Evolutionary conservation across 2,113 vertebrate species (phyloP).

Genomic region (Pelodiscus sinensis): DNA sequence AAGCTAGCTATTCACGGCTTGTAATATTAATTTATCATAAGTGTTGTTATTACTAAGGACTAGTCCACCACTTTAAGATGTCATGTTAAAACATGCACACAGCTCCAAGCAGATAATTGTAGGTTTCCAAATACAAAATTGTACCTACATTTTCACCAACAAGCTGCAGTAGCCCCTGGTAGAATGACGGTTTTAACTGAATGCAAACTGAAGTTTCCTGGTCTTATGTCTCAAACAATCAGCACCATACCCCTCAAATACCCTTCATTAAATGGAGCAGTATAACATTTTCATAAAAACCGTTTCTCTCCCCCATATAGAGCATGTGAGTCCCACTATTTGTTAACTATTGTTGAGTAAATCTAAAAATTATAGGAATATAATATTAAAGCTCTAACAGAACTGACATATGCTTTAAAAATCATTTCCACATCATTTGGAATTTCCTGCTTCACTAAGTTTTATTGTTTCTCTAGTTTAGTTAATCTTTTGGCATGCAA

Average conservation of each 20-base stretch:
- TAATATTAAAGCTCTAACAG: constrained; percentile 61
- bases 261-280: neutral
- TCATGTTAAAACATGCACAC: constrained; percentile 18
- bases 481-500: constrained; percentile 68
- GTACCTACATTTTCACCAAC: neutral
- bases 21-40: neutral
- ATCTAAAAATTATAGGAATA: constrained; percentile 37
- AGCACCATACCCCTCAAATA: constrained; percentile 9
- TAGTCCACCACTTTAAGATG: constrained; percentile 15
- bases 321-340: constrained; percentile 24
- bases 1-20: neutral
- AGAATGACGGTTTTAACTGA: constrained; percentile 9
- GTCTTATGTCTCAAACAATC: neutral
- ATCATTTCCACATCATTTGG: constrained; percentile 57
- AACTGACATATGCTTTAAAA: constrained; percentile 67
- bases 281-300: neutral
- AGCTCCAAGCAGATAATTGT: neutral
- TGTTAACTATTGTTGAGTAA: constrained; percentile 32
- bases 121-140: neutral
- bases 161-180: neutral
- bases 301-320: neutral
- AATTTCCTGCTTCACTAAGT: constrained; percentile 51
- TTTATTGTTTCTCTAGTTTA: constrained; percentile 53
- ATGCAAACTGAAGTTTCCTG: neutral
- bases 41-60: constrained; percentile 20